Evolutionary conservation across 2,797 vertebrate species (phyloP).

Genomic region (Arnoldichthys spilopterus): DNA sequence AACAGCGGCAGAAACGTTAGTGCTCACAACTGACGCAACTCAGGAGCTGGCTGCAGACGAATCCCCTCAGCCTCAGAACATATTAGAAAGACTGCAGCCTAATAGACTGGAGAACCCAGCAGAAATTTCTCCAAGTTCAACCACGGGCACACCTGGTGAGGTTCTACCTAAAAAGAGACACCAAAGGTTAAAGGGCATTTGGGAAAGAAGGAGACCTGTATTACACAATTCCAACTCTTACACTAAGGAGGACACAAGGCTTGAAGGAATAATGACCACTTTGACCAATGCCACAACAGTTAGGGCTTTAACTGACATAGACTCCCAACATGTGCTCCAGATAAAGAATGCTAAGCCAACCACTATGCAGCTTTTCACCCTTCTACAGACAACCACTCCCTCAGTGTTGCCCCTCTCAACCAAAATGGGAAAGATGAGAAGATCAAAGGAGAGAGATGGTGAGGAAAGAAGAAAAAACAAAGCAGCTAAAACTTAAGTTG

Average conservation of each 20-base stretch:
- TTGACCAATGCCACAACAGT: slow-evolving; percentile 15
- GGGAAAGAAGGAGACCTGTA: slow-evolving; percentile 40
- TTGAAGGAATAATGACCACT: slow-evolving; percentile 50
- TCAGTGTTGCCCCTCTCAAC: slow-evolving; percentile 20
- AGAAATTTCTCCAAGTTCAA: slow-evolving; percentile 49
- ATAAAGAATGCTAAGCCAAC: slow-evolving; percentile 26
- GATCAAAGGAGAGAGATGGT: slow-evolving; percentile 61
- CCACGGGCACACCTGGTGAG: slow-evolving; percentile 35
- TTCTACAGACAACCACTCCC: slow-evolving; percentile 46
- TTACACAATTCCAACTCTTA: not conserved
- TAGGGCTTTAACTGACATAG: not conserved
- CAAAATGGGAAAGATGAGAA: slow-evolving; percentile 41
- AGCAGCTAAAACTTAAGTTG: slow-evolving; percentile 33
- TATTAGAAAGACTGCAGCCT: slow-evolving; percentile 38
- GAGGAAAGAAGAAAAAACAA: slow-evolving; percentile 71
- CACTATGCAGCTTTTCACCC: not conserved
- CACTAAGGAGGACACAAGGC: slow-evolving; percentile 33
- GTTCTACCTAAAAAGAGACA: slow-evolving; percentile 40
- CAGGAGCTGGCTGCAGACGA: not conserved
- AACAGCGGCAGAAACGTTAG: slow-evolving; percentile 36
- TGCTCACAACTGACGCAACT: slow-evolving; percentile 20
- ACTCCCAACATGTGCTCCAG: slow-evolving; percentile 12
- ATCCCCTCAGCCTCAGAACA: not conserved
- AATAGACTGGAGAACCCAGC: slow-evolving; percentile 31
- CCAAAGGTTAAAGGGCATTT: slow-evolving; percentile 55